Evolutionary conservation across 2,113 vertebrate species (phyloP), one percentile per base, ranked within the genome.

Genomic region (Callaeas wilsoni): DNA sequence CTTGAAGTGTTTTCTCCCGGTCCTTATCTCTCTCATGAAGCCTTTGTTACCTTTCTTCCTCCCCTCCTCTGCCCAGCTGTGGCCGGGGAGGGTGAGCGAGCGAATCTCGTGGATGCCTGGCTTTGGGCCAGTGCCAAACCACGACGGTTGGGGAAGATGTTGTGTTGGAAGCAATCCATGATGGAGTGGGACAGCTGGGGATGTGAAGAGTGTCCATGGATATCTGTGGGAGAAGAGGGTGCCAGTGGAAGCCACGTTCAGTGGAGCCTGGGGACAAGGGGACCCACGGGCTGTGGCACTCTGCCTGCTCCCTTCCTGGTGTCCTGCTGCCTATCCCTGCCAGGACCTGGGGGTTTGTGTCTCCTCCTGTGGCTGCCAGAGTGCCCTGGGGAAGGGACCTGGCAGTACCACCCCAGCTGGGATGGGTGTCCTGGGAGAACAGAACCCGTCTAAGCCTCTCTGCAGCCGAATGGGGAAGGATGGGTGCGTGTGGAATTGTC

Each of bases 201-300:
- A 65, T 4, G 9, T 1, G 3, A 53, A 33, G n/a, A 62, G 17
- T 37, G 8, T 35, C 44, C 0, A 0, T 37, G 62, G 44, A 2
- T 4, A 0, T 33, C 26, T 41, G 26, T 10, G 75, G 37, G 65
- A 94, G 44, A n/a, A 67, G 30, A 55, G 3, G 30, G 25, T n/a
- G 27, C 12, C 62, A 18, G 37, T n/a, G 79, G 44, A 46, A 83
- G 71, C 13, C 25, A 4, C 0, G 0, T 75, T 62, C 1, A 2
- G 41, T 35, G 35, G 42, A 27, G 7, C 22, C 5, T 60, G 27
- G 55, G 44, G 37, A 44, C 37, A 37, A 81, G 60, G 69, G 16
- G 4, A 23, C n/a, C 3, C 0, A 16, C 12, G 55, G 17, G 14
- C 30, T 0, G 0, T 33, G 69, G 16, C 41, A 25, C 0, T 3